These are phyloP conservation scores for Chymomyza costata DNA, from an alignment of 1,140 invertebrate genomes.

Conservation along the genomic window DNA sequence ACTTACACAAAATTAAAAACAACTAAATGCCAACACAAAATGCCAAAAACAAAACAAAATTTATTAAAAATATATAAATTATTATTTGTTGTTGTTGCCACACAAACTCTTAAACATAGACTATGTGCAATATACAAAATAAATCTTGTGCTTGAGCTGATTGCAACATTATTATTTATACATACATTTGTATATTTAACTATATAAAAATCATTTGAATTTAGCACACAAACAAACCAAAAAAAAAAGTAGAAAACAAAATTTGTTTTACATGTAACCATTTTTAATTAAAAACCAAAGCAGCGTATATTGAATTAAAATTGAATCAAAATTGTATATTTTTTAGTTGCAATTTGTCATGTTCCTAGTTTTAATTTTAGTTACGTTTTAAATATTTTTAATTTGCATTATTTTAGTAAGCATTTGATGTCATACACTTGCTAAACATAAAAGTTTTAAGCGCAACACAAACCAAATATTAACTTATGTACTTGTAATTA, in stretches of 20 bases:
- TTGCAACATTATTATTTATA: too few relatives aligned
- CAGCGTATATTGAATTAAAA: conserved; percentile 38
- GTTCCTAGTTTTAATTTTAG: conserved; percentile 27
- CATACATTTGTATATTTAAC: too few relatives aligned
- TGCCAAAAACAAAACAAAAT: conserved; percentile 9
- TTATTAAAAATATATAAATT: too few relatives aligned
- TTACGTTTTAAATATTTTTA: conserved; percentile 8
- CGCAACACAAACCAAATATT: conserved; percentile 59
- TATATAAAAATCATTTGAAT: too few relatives aligned
- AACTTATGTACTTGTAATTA: conserved; percentile 29
- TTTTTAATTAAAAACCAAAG: too few relatives aligned
- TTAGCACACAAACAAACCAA: too few relatives aligned
- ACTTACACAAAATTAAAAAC: conserved; percentile 5
- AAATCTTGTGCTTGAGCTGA: too few relatives aligned
- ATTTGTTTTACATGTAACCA: too few relatives aligned
- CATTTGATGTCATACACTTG: conserved; percentile 18
- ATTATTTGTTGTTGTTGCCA: too few relatives aligned
- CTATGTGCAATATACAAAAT: not conserved
- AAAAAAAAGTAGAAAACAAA: conserved; percentile 4
- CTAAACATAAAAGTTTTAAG: too few relatives aligned
- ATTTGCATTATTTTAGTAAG: conserved; percentile 11
- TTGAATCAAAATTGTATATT: conserved; percentile 11
- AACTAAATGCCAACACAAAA: conserved; percentile 42
- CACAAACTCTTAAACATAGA: too few relatives aligned
- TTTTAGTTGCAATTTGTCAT: conserved; percentile 17